Conservation (phyloP, 2,113 vertebrate species). For the Scomber japonicus region DNA sequence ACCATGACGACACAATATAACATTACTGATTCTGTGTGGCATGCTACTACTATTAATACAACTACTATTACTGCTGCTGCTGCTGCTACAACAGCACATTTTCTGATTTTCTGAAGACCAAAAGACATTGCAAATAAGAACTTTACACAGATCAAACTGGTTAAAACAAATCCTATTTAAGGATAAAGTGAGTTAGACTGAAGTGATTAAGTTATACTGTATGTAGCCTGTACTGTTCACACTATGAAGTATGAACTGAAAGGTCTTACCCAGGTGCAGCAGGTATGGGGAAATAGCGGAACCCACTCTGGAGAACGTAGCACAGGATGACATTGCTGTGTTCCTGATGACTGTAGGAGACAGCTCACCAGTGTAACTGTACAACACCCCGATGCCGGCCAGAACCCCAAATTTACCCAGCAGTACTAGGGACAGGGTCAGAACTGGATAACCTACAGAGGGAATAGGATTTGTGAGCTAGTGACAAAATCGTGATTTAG, state of each 20-base stretch:
- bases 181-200: no score
- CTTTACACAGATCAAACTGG: no score
- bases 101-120: neutral
- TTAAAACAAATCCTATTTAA: no score
- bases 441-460: constrained; percentile 39
- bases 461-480: neutral
- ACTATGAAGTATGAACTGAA: neutral
- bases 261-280: constrained; percentile 63
- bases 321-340: constrained; percentile 60
- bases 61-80: no score
- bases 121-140: neutral
- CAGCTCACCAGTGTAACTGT: constrained; percentile 58
- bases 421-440: constrained; percentile 63
- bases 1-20: no score
- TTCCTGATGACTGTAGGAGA: constrained; percentile 73
- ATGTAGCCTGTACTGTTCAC: neutral
- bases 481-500: no score
- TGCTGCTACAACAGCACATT: neutral
- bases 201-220: no score
- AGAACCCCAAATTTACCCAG: constrained; percentile 67
- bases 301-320: constrained; percentile 61
- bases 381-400: constrained; percentile 10
- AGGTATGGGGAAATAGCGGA: constrained; percentile 59
- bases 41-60: no score
- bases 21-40: no score